Conservation (phyloP, 2,888 invertebrate species). For the Netelia virgata region DNA sequence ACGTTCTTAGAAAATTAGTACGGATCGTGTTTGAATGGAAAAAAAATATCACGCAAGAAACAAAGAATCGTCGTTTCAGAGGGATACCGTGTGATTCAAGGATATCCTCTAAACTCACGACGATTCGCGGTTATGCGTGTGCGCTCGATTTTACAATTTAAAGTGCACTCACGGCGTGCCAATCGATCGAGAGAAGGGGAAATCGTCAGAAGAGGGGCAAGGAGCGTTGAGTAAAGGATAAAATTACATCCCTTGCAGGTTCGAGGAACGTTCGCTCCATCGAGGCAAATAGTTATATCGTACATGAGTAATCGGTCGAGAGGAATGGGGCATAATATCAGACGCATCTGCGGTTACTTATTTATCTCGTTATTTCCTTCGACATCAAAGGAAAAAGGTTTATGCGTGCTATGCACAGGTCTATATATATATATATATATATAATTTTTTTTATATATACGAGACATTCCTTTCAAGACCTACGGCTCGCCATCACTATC, state of each 20-base stretch:
- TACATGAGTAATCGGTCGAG: constrained; percentile 38
- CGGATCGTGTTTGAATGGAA: constrained; percentile 20
- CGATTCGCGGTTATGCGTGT: constrained; percentile 5
- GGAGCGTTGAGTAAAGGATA: not conserved
- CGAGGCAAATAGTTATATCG: constrained; percentile 12
- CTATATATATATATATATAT: constrained; percentile 29
- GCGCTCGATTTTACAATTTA: constrained; percentile 35
- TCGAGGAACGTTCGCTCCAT: constrained; percentile 36
- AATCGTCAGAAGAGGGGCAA: not conserved
- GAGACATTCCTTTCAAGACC: too few relatives aligned
- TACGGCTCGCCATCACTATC: too few relatives aligned
- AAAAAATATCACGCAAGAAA: not conserved
- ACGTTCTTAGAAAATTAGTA: not conserved
- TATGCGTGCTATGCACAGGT: constrained; percentile 20
- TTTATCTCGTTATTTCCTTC: constrained; percentile 28
- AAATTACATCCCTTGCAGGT: constrained; percentile 37
- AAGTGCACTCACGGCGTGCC: constrained; percentile 26
- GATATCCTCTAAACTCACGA: not conserved
- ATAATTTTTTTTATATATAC: not conserved
- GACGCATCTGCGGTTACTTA: constrained; percentile 10
- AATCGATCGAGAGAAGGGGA: constrained; percentile 24
- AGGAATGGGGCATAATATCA: constrained; percentile 11
- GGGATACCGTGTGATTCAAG: constrained; percentile 14
- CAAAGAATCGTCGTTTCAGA: not conserved
- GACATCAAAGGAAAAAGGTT: constrained; percentile 29